Evolutionary conservation across 2,113 vertebrate genomes (phyloP).

Genomic region (Oostethus manadensis): DNA sequence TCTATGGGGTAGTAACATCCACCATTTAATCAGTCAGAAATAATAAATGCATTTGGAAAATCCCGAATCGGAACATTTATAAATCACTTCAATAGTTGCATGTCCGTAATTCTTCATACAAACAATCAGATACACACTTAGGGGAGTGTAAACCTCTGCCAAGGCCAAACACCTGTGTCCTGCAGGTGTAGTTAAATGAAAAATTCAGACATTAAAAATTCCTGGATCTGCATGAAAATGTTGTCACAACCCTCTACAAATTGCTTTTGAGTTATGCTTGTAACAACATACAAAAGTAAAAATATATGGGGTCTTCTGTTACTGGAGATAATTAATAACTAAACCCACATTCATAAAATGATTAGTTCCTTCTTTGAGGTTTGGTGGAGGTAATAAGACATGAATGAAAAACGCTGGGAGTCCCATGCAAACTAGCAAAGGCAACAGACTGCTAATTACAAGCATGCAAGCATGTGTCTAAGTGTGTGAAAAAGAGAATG

Average conservation of each 20-base stretch:
- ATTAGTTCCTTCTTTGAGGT: conserved; percentile 1
- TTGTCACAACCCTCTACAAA: not conserved
- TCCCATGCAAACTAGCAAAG: conserved; percentile 34
- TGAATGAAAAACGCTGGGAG: conserved; percentile 32
- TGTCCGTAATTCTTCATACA: not conserved
- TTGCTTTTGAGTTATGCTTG: too few relatives aligned
- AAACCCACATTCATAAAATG: conserved; percentile 7
- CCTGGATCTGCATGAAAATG: not conserved
- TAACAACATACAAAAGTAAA: too few relatives aligned
- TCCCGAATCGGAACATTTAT: not conserved
- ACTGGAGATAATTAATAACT: conserved; percentile 2
- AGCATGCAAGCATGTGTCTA: conserved; percentile 48
- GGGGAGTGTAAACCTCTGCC: not conserved
- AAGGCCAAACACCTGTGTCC: conserved; percentile 2
- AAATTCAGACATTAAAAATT: not conserved
- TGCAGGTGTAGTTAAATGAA: conserved; percentile 1
- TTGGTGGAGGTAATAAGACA: conserved; percentile 10
- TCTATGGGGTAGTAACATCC: too few relatives aligned
- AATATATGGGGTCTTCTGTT: not conserved
- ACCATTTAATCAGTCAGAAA: too few relatives aligned
- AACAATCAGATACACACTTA: not conserved
- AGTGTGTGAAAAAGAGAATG: conserved; percentile 44
- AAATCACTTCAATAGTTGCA: not conserved
- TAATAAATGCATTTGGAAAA: not conserved
- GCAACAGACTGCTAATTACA: conserved; percentile 54